Percentiles rank a stretch among this genome's conserved stretches.
Evolutionary conservation across 1,140 invertebrate species (phyloP).

Genomic region (Pogonomyrmex barbatus): DNA sequence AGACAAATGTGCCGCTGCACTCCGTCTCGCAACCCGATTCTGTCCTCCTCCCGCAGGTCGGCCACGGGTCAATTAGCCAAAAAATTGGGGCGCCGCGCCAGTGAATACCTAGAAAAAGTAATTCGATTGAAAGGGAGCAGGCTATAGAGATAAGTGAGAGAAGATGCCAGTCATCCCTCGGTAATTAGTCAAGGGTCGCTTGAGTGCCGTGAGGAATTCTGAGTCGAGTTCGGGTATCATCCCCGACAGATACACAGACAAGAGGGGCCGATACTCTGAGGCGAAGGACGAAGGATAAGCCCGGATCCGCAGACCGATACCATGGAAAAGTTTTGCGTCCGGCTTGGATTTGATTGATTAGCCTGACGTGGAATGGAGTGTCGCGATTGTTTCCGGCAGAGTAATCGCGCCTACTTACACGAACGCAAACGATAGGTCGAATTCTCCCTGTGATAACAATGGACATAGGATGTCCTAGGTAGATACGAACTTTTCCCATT

Average conservation of each 20-base stretch:
- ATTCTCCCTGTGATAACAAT: conserved; percentile 30
- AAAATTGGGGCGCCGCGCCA: conserved; percentile 81
- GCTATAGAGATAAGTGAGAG: conserved; percentile 84
- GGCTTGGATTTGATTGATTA: conserved; percentile 75
- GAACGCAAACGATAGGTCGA: conserved; percentile 63
- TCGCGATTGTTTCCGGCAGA: conserved; percentile 73
- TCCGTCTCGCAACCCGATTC: conserved; percentile 48
- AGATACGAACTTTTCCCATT: conserved; percentile 35
- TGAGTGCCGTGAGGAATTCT: conserved; percentile 73
- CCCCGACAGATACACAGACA: conserved; percentile 23
- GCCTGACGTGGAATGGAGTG: conserved; percentile 64
- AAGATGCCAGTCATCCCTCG: conserved; percentile 84
- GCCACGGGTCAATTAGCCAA: conserved; percentile 84
- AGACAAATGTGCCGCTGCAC: conserved; percentile 78
- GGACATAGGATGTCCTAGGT: background rate
- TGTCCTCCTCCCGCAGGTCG: conserved; percentile 39
- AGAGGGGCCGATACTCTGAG: conserved; percentile 53
- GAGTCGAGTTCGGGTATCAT: conserved; percentile 70
- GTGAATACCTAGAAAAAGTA: conserved; percentile 83
- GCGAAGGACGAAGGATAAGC: conserved; percentile 65
- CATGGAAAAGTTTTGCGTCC: conserved; percentile 69
- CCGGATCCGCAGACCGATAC: conserved; percentile 68
- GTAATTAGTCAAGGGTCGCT: conserved; percentile 85
- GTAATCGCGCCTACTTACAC: conserved; percentile 49
- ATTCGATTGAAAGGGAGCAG: conserved; percentile 83